Conservation (phyloP, 2,113 vertebrate species). For the Pelobates fuscus region DNA sequence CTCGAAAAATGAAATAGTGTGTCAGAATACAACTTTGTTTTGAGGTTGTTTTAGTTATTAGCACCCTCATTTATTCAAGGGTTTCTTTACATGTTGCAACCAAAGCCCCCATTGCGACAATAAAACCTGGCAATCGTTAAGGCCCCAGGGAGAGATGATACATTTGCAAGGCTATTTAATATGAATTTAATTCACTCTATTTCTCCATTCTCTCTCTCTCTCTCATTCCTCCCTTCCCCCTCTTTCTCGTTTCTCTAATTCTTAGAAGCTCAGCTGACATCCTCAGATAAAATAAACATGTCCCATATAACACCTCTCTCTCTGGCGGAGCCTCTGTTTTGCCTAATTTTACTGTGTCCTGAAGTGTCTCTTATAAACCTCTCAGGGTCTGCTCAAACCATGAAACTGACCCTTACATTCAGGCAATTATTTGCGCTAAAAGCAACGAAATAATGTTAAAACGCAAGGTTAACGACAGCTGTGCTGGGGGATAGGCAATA, state of each 20-base stretch:
- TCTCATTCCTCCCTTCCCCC: not conserved
- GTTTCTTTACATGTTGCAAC: too few relatives aligned
- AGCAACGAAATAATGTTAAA: constrained; percentile 2
- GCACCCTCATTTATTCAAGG: too few relatives aligned
- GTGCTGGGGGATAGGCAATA: too few relatives aligned
- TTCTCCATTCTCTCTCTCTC: not conserved
- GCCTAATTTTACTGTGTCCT: not conserved
- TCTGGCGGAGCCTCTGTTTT: not conserved
- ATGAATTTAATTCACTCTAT: too few relatives aligned
- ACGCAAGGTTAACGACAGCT: not conserved
- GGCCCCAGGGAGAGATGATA: too few relatives aligned
- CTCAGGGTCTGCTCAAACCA: constrained; percentile 5
- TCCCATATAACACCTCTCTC: not conserved
- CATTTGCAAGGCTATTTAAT: not conserved
- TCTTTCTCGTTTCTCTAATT: not conserved
- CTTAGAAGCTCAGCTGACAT: not conserved
- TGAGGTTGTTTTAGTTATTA: too few relatives aligned
- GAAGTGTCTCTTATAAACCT: constrained; percentile 31
- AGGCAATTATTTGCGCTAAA: not conserved
- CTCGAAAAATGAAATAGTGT: too few relatives aligned
- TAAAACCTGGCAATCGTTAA: too few relatives aligned
- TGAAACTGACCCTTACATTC: constrained; percentile 4
- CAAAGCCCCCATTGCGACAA: too few relatives aligned
- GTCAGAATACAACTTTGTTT: too few relatives aligned
- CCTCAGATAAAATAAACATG: constrained; percentile 20